Evolutionary conservation across 2,113 vertebrate genomes (phyloP).

Genomic region (Microtus oregoni): DNA sequence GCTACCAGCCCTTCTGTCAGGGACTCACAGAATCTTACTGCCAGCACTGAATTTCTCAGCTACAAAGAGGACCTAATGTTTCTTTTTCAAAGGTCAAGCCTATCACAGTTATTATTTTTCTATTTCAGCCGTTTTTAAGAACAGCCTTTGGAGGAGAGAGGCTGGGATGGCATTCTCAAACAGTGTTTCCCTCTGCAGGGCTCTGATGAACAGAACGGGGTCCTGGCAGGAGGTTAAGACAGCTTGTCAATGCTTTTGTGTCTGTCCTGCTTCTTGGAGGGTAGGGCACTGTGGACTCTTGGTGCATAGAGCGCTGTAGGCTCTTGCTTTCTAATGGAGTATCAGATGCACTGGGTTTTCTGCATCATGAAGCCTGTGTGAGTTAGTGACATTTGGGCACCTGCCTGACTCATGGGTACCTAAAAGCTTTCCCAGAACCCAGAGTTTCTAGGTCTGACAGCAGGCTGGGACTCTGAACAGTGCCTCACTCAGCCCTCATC

Average conservation of each 20-base stretch:
- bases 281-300: neutral
- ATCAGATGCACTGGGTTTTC: neutral
- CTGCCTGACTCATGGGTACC: neutral
- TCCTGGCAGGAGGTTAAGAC: neutral
- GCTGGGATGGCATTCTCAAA: neutral
- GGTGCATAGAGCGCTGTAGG: neutral
- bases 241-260: neutral
- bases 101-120: slow-evolving; percentile 83
- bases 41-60: slow-evolving; percentile 71
- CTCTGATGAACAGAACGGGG: neutral
- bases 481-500: neutral
- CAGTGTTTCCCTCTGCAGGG: neutral
- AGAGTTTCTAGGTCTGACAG: neutral
- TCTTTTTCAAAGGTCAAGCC: slow-evolving; percentile 85
- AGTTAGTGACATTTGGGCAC: neutral
- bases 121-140: slow-evolving; percentile 77
- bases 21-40: slow-evolving; percentile 60
- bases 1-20: slow-evolving; percentile 55
- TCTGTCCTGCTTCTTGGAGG: neutral
- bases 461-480: neutral
- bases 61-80: slow-evolving; percentile 81
- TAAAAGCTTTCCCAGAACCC: neutral
- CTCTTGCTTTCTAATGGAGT: neutral
- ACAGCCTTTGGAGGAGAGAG: slow-evolving; percentile 44
- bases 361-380: neutral